Evolutionary conservation across 2,888 invertebrate species (phyloP).

Genomic region (Hylaea fasciaria): DNA sequence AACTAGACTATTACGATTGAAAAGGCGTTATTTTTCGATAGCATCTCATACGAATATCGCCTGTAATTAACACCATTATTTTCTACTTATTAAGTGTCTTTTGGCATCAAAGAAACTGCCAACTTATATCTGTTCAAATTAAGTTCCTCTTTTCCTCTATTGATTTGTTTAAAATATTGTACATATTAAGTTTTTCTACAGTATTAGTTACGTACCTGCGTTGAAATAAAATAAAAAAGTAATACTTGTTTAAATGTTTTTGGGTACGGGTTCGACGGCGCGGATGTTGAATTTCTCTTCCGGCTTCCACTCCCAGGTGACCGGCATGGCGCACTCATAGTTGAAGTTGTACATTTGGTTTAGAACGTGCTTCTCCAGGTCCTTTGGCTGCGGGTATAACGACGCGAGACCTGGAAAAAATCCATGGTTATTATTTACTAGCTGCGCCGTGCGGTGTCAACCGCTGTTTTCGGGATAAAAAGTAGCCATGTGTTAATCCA

Average conservation of each 20-base stretch:
- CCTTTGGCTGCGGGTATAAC: conserved; percentile 93
- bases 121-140: not conserved
- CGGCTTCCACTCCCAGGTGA: conserved; percentile 87
- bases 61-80: not conserved
- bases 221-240: conserved; percentile 21
- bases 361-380: conserved; percentile 89
- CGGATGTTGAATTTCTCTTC: conserved; percentile 77
- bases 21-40: not conserved
- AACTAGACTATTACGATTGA: conserved; percentile 49
- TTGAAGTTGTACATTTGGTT: conserved; percentile 91
- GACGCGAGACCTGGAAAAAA: conserved; percentile 89
- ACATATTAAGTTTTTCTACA: not conserved
- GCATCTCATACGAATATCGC: not conserved
- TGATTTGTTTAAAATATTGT: too few relatives aligned
- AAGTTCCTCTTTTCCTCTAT: too few relatives aligned
- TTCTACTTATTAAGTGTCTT: too few relatives aligned
- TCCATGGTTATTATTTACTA: too few relatives aligned
- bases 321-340: conserved; percentile 91
- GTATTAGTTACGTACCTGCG: conserved; percentile 8
- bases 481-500: too few relatives aligned
- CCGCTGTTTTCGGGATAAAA: too few relatives aligned
- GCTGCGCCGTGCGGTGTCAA: too few relatives aligned
- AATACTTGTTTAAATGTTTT: conserved; percentile 73
- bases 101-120: not conserved
- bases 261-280: conserved; percentile 77